phyloP scores from a whole-genome alignment of 2,797 vertebrate species.

The Pseudochirops corinnae region DNA sequence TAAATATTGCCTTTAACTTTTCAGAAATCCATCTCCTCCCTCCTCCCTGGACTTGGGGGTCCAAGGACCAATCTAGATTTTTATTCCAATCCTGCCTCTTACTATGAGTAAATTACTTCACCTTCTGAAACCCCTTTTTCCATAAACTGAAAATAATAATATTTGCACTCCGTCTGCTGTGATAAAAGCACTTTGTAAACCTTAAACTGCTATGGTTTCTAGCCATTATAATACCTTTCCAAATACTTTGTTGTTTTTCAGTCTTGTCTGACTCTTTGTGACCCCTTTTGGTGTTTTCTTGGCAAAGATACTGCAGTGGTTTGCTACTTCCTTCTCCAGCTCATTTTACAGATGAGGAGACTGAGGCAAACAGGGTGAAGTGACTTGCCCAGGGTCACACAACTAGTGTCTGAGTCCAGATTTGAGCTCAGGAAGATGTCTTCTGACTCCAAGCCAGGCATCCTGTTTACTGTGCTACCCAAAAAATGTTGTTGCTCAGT shows the following conservation, averaged over 20 bases:
- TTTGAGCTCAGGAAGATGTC: neutral
- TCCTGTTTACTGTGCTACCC: no score
- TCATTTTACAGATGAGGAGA: neutral
- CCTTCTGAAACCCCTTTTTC: neutral
- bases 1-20: neutral
- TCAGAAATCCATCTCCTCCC: neutral
- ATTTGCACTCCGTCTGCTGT: neutral
- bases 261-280: neutral
- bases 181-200: neutral
- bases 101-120: neutral
- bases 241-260: neutral
- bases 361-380: neutral
- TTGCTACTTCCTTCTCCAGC: neutral
- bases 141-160: neutral
- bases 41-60: neutral
- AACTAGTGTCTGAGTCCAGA: neutral
- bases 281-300: neutral
- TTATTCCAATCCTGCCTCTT: neutral
- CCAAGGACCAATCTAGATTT: neutral
- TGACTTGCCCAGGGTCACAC: neutral
- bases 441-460: neutral
- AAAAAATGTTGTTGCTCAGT: no score
- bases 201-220: neutral
- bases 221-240: neutral
- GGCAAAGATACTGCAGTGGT: neutral